These are phyloP conservation scores for Pyrgus malvae DNA, from an alignment of 2,888 invertebrate species.

Conservation along the genomic window DNA sequence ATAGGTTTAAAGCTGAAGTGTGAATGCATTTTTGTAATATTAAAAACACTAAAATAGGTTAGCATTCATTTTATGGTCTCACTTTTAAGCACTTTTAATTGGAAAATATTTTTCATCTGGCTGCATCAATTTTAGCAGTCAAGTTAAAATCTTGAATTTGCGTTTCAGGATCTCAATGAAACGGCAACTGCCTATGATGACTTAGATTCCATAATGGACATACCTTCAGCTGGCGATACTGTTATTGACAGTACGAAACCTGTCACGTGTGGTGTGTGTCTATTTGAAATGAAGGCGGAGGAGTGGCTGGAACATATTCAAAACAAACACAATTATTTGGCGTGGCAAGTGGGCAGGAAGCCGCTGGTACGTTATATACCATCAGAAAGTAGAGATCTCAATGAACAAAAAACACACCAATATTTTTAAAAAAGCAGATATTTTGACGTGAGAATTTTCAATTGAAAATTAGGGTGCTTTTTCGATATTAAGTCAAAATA, in stretches of 20 bases:
- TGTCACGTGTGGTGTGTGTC: slow-evolving; percentile 38
- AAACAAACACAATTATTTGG: slow-evolving; percentile 36
- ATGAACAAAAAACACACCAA: no score
- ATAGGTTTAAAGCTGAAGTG: no score
- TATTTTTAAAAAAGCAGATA: no score
- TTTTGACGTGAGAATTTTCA: no score
- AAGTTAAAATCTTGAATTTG: no score
- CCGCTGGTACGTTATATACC: slow-evolving; percentile 33
- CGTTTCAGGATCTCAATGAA: neutral
- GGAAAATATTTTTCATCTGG: no score
- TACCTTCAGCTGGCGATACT: neutral
- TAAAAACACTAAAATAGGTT: neutral
- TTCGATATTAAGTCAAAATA: no score
- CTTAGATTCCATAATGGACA: slow-evolving; percentile 12
- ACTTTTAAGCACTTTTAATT: neutral
- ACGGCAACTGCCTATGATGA: neutral
- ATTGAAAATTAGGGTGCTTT: no score
- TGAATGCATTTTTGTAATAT: no score
- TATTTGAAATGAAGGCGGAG: slow-evolving; percentile 18
- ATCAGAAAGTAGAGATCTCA: no score
- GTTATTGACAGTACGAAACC: neutral
- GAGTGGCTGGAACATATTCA: slow-evolving; percentile 38
- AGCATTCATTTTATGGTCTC: neutral
- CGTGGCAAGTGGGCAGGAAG: slow-evolving; percentile 33
- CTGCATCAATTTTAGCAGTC: no score